phyloP scores from a whole-genome alignment of 2,113 vertebrate species.

The Ursus arctos region DNA sequence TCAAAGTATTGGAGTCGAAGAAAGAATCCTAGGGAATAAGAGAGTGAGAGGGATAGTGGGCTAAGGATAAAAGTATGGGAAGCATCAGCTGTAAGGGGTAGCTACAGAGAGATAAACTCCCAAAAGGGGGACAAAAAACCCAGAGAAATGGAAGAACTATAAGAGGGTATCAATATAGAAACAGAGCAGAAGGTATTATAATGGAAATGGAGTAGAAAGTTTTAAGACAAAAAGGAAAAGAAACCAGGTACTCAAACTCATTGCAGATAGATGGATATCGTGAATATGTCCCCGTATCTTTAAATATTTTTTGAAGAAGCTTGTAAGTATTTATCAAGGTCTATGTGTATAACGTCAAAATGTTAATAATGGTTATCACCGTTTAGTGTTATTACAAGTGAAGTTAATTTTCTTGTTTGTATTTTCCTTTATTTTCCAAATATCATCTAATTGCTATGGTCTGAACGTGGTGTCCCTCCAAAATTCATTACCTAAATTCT shows the following conservation, averaged over 20 bases:
- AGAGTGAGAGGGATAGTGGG: neutral
- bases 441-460: neutral
- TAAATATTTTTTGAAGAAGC: no score
- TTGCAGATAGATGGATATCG: neutral
- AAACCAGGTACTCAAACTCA: neutral
- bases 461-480: neutral
- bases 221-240: slow-evolving; percentile 41
- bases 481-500: neutral
- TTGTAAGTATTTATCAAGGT: no score
- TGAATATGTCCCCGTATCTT: no score
- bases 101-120: neutral
- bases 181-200: neutral
- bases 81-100: neutral
- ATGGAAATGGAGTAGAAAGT: slow-evolving; percentile 39
- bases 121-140: neutral
- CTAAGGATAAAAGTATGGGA: neutral
- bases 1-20: neutral
- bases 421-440: neutral
- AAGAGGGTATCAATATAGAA: slow-evolving; percentile 14
- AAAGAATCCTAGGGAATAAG: slow-evolving; percentile 27
- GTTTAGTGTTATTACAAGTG: neutral
- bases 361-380: slow-evolving; percentile 4
- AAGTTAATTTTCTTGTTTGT: slow-evolving; percentile 25
- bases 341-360: slow-evolving; percentile 11
- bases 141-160: neutral